phyloP scores from a whole-genome alignment of 2,113 vertebrate genomes.

The Cyphomyrus plagiostoma region DNA sequence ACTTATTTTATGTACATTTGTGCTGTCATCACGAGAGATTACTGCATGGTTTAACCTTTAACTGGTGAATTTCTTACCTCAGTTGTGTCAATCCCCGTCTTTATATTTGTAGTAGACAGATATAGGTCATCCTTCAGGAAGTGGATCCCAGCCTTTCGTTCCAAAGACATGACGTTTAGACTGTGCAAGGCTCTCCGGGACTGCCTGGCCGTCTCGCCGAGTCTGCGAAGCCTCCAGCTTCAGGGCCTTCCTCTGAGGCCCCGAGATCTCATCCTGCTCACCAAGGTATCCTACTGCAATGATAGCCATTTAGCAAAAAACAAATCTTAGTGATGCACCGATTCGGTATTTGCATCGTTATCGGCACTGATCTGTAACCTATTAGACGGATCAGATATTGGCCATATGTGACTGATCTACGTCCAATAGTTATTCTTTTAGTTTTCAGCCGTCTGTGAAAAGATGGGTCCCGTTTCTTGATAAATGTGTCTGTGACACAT shows the following conservation, averaged over 20 bases:
- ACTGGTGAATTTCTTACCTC: neutral
- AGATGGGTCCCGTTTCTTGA: too few relatives aligned
- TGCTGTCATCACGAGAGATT: neutral
- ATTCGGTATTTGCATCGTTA: too few relatives aligned
- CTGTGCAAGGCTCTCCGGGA: slow-evolving; percentile 77
- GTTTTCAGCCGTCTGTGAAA: too few relatives aligned
- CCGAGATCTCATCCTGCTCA: slow-evolving; percentile 73
- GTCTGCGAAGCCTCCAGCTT: slow-evolving; percentile 75
- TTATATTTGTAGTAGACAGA: slow-evolving; percentile 43
- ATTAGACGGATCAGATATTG: too few relatives aligned
- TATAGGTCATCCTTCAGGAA: slow-evolving; percentile 59
- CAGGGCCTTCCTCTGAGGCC: slow-evolving; percentile 81
- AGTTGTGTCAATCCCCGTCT: neutral
- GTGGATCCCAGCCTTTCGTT: slow-evolving; percentile 71
- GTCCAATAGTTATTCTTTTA: too few relatives aligned
- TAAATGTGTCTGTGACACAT: too few relatives aligned
- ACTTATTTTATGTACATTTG: too few relatives aligned
- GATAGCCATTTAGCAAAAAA: neutral
- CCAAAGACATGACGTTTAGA: slow-evolving; percentile 78
- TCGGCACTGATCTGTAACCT: too few relatives aligned
- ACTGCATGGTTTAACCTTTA: neutral
- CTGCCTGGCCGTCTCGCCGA: slow-evolving; percentile 69
- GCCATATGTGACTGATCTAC: too few relatives aligned
- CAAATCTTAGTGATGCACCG: neutral
- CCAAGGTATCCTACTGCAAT: slow-evolving; percentile 63